Evolutionary conservation across 2,888 invertebrate species (phyloP).

Genomic region (Zygothrica quintamaculata): DNA sequence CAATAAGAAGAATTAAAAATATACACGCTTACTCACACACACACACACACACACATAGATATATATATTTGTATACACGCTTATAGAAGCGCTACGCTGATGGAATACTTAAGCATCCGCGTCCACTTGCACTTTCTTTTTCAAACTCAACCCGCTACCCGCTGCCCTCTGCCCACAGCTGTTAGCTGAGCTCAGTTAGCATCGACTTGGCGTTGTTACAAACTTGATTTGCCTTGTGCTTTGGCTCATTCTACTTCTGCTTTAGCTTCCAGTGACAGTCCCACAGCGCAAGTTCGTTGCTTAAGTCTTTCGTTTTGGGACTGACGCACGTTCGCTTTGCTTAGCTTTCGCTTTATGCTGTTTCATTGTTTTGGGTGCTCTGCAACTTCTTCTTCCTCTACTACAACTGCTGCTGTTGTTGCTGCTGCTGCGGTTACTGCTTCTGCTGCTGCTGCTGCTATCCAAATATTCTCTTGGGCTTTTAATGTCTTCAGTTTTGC

Average conservation of each 20-base stretch:
- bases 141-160: conserved; percentile 60
- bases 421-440: not conserved
- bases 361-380: conserved; percentile 45
- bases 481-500: conserved; percentile 23
- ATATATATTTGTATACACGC: not conserved
- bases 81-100: conserved; percentile 43
- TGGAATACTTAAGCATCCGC: conserved; percentile 83
- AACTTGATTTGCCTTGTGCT: conserved; percentile 47
- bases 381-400: conserved; percentile 3
- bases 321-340: conserved; percentile 55
- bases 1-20: conserved; percentile 58
- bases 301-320: conserved; percentile 75
- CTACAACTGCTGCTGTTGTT: conserved; percentile 2
- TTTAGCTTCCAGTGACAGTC: conserved; percentile 23
- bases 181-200: too few relatives aligned
- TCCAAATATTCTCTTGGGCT: conserved; percentile 47
- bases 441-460: conserved; percentile 13
- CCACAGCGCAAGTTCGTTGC: conserved; percentile 60
- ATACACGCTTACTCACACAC: conserved; percentile 24
- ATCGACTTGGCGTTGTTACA: conserved; percentile 35
- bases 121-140: conserved; percentile 84
- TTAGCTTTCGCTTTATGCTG: conserved; percentile 68
- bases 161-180: too few relatives aligned
- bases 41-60: conserved; percentile 14
- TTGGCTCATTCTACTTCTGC: conserved; percentile 66